Conservation (phyloP, 2,113 vertebrate species). For the Tursiops truncatus region DNA sequence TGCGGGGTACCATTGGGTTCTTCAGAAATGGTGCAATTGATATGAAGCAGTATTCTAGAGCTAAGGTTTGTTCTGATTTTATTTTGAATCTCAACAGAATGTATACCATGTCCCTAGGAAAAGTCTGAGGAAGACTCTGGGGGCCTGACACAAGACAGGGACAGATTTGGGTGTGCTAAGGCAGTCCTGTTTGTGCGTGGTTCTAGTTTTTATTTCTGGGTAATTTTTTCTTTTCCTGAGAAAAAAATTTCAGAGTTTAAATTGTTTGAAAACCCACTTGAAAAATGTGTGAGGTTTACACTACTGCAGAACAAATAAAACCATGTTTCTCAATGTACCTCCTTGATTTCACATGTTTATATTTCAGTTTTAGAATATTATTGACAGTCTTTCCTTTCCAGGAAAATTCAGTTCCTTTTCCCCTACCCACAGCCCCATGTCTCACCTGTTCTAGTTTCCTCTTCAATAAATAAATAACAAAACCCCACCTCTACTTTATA, state of each 20-base stretch:
- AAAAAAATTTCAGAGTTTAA: not conserved
- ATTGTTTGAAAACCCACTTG: not conserved
- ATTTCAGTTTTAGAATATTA: not conserved
- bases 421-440: fast-evolving
- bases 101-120: not conserved
- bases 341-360: not conserved
- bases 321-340: not conserved
- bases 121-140: not conserved
- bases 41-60: not conserved
- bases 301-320: not conserved
- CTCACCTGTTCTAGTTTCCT: not conserved
- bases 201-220: not conserved
- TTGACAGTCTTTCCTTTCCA: not conserved
- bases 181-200: not conserved
- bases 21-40: not conserved
- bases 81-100: not conserved
- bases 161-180: not conserved
- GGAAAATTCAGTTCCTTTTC: not conserved
- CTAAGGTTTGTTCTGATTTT: not conserved
- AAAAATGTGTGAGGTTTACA: not conserved
- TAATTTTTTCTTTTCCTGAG: not conserved
- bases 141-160: not conserved
- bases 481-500: not conserved
- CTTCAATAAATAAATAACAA: not conserved
- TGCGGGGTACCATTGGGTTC: not conserved